Evolutionary conservation across 2,113 vertebrate species (phyloP), one percentile per base, ranked within the genome.

Genomic region (Oceanodroma tethys): DNA sequence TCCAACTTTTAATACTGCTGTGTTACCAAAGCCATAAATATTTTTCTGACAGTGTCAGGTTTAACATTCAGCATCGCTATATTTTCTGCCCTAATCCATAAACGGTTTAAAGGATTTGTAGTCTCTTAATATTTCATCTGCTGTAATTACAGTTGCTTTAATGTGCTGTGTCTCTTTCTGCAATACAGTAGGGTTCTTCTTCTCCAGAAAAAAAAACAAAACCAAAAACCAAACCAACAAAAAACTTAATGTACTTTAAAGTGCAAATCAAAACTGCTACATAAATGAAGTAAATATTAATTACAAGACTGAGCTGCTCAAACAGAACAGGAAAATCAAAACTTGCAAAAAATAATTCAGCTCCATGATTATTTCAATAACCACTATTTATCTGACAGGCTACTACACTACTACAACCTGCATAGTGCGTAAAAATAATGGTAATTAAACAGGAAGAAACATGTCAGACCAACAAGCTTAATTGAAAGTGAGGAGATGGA

Each of bases 401-500:
- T 84, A 94, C 50, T 68, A 50, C 25, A 32, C 25, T 66, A 81
- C 66, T 86, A 90, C 83, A 97, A 94, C 81, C 81, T 97, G 80
- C 95, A 88, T 36, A 91, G 56, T 83, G 43, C 85, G 50, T 93
- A 85, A 79, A 97, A 97, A 97, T 96, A 98, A 97, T 3, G 13
- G 71, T 93, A 91, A 95, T 96, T 96, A 97, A 98, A 96, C 70
- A 94, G 86, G 86, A 97, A 98, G 93, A 97, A 98, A 97, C 32
- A 53, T 74, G 55, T 98, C 96, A 97, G 96, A 97, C 90, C 96
- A 98, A 98, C 95, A 96, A 96, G 93, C 91, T 96, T 98, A 98
- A 98, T 97, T 98, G 97, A 98, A 98, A 98, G 95, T 97, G 97
- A 98, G 96, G 67, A 97, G 97, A 98, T 97, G 95, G 98, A 98